Base-by-base conservation (phyloP, 2,797 vertebrate genomes). In the Channa striata region DNA sequence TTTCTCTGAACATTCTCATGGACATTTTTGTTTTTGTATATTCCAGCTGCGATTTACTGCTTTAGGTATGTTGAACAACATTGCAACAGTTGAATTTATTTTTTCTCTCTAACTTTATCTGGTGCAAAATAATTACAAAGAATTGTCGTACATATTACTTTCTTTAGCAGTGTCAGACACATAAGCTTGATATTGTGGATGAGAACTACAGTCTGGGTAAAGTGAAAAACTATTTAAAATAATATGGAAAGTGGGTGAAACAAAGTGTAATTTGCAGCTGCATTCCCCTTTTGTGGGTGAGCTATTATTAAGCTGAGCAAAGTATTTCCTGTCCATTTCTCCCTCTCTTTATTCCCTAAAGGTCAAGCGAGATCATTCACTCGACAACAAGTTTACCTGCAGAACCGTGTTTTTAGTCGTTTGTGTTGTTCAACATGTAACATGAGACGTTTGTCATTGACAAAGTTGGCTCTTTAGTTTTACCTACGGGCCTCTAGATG, bases 401-500 rank as follows among this genome's bases (percentile, higher is more conserved):
- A 47, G 25, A 65, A n/a, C 33, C 51, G 17, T 39, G 57, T 46
- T 72, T 66, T 47, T 39, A 20, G 51, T 59, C 65, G 46, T 54
- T 66, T 79, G 52, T 62, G 16, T 13, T 25, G 20, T 63, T 30
- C 2, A 33, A 25, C 12, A 0, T 62, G 68, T 51, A 82, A 71
- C 63, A 58, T 59, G 68, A 86, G 51, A 71, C 62, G 23, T 78
- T 76, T 78, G 47, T 66, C 58, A 58, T n/a, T 50, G 50, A 68
- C 62, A 47, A 12, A 37, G 42, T 67, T 5, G 17, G 47, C 30
- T 54, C 7, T 66, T 53, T 39, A 46, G 68, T 36, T 75, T 75
- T 64, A 67, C 65, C 75, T 25, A 11, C 47, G 20, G 49, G 66
- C 84, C 87, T 91, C 85, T 86, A 92, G 91, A 40, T 91, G 91